These are phyloP conservation scores for Mesoclemmys tuberculata DNA, from an alignment of 2,113 vertebrate species.

Conservation along the genomic window DNA sequence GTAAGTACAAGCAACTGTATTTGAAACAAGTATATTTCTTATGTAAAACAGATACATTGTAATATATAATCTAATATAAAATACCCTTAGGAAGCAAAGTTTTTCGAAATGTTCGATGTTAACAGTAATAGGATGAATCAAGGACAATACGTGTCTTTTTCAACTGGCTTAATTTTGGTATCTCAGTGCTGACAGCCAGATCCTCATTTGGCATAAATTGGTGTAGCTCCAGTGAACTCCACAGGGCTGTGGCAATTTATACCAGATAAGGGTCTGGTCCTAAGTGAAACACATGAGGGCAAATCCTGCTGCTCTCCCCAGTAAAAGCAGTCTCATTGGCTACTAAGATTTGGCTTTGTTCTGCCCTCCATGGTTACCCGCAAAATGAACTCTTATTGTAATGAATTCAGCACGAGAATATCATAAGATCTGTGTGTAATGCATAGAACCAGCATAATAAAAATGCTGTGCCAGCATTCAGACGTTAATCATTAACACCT, in stretches of 20 bases:
- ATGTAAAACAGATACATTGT: neutral
- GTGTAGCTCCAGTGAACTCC: neutral
- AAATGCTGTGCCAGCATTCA: fast-evolving
- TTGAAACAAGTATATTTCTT: neutral
- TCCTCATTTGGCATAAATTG: neutral
- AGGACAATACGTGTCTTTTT: neutral
- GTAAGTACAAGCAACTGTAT: neutral
- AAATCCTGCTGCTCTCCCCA: neutral
- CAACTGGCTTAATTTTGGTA: neutral
- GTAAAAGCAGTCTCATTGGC: neutral
- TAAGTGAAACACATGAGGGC: neutral
- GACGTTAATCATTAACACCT: neutral
- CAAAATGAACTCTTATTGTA: neutral
- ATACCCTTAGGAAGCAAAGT: neutral
- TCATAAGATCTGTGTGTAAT: neutral
- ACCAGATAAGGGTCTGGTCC: neutral
- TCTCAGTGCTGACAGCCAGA: neutral
- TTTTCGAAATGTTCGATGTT: neutral
- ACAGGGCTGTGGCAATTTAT: neutral
- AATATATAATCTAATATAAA: neutral
- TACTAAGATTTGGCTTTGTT: neutral
- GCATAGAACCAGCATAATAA: neutral
- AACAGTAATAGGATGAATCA: neutral
- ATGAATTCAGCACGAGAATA: neutral
- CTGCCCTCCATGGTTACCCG: neutral